Evolutionary conservation across 2,113 vertebrate genomes (phyloP), one percentile per base, ranked within the genome.

Genomic region (Osmerus eperlanus): DNA sequence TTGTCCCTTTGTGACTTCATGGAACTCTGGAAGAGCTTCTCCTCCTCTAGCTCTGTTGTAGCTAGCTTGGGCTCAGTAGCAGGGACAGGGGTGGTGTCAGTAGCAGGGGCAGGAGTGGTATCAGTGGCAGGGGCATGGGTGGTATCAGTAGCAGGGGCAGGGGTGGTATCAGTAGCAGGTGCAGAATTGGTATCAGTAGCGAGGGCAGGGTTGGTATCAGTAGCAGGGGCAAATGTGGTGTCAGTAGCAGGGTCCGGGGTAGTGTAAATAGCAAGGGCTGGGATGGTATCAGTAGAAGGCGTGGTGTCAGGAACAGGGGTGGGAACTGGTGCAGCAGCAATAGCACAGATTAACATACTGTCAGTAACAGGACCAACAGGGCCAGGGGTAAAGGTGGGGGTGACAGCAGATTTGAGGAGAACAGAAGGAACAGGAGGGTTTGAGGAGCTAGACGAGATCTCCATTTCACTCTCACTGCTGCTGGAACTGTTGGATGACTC

Each of bases 391-490:
- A 1, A 56, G 55, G 55, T 16, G 16, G 15, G 15, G 16, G 55
- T 3, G 55, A 11, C 2, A 19, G 11, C 55, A n/a, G 55, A 16
- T 16, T 16, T 18, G 18, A 16, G 3, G 15, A 16, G 15, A 3
- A 56, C 3, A 3, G 16, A 8, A 8, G 63, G 72, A 12, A 70
- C 56, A 7, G 55, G 58, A 19, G 82, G 78, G 25, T 84, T 79
- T 0, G 83, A 89, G 12, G 87, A 88, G 55, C 74, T 78, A 0
- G 87, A 90, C 14, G 87, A 90, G 13, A 86, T 86, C 68, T 89
- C 87, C 71, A 84, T 88, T 65, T 92, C 88, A n/a, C 78, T 90
- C 36, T 86, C 87, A 52, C 81, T 88, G 18, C 80, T 79, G 62
- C 74, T 87, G 14, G 70, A 75, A 2, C 81, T 73, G 25, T 47